Conservation (phyloP, 1,140 invertebrate genomes). For the Temnothorax curvispinosus region DNA sequence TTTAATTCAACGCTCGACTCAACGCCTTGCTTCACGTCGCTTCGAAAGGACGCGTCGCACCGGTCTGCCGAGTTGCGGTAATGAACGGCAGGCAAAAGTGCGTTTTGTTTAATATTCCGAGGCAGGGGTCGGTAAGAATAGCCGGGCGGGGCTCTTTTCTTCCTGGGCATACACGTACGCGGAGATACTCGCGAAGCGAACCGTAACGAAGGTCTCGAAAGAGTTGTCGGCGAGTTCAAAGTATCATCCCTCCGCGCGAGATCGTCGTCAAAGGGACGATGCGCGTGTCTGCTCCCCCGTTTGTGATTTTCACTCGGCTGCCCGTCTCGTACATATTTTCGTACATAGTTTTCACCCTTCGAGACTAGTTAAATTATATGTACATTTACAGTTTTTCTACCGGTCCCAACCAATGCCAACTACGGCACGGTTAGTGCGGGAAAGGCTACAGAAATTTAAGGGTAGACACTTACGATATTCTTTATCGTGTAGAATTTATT, state of each 20-base stretch:
- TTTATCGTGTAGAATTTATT: neutral
- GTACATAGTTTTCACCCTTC: slow-evolving; percentile 13
- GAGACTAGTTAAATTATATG: slow-evolving; percentile 64
- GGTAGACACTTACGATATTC: neutral
- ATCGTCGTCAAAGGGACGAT: slow-evolving; percentile 73
- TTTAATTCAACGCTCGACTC: neutral
- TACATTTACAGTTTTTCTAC: slow-evolving; percentile 7
- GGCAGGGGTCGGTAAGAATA: slow-evolving; percentile 30
- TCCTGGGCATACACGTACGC: neutral
- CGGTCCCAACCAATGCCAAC: neutral
- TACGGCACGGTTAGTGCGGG: neutral
- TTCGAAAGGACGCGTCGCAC: neutral
- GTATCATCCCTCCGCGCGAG: slow-evolving; percentile 70
- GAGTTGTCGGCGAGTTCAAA: slow-evolving; percentile 74
- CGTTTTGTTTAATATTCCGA: slow-evolving; percentile 26
- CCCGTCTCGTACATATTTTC: slow-evolving; percentile 57
- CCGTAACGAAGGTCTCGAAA: slow-evolving; percentile 62
- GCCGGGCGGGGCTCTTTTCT: neutral
- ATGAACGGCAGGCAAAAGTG: slow-evolving; percentile 44
- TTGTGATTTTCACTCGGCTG: slow-evolving; percentile 71
- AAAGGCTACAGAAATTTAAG: neutral
- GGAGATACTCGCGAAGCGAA: slow-evolving; percentile 58
- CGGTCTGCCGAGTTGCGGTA: slow-evolving; percentile 11
- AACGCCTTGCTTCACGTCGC: neutral
- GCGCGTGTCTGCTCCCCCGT: slow-evolving; percentile 71